Evolutionary conservation across 1,140 invertebrate species (phyloP), one percentile per base, ranked within the genome.

Genomic region (Drosophila bocki): DNA sequence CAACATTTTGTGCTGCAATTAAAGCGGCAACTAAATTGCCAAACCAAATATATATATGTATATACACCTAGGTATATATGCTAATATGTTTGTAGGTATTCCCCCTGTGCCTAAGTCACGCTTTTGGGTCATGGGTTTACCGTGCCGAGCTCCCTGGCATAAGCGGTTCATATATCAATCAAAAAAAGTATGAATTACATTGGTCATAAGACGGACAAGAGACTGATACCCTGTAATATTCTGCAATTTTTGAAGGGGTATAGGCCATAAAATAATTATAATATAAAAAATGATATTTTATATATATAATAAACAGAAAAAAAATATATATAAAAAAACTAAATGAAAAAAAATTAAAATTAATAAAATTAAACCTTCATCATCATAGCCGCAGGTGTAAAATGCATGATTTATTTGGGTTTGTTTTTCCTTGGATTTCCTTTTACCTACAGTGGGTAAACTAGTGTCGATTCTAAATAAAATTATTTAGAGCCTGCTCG

Each of bases 1-100:
- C 76, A 86, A 82, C 76, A 87, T 80, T 86, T 87, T 80, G 76
- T 87, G 80, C 57, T 65, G 83, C 83, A 86, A 86, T 86, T 86
- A 87, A 86, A 74, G 76, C 68, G 32, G 53, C 68, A 80, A 80
- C 75, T 80, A 80, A 82, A 87, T 87, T 88, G 60, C 63, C 53
- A 53, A 76, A 79, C 59, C 63, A 68, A 68, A 64, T 50, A 19
- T 29, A 67, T 26, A 44, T 13, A 17, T 15, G 11, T 33, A 15
- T 17, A 48, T 59, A 22, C n/a, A 29, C 47, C 15, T 29, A 9
- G 22, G 15, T 26, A 15, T 17, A 39, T 48, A 63, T 39, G 60
- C 15, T 35, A 17, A 32, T 33, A 26, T 44, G 26, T 32, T 15
- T 11, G 5, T 33, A 4, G 7, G 29, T 29, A 37, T 47, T 48